Percentiles rank a stretch among this genome's conserved stretches.
These are phyloP conservation scores for Philotrypesis tridentata DNA, from an alignment of 1,140 invertebrate genomes.

Conservation along the genomic window DNA sequence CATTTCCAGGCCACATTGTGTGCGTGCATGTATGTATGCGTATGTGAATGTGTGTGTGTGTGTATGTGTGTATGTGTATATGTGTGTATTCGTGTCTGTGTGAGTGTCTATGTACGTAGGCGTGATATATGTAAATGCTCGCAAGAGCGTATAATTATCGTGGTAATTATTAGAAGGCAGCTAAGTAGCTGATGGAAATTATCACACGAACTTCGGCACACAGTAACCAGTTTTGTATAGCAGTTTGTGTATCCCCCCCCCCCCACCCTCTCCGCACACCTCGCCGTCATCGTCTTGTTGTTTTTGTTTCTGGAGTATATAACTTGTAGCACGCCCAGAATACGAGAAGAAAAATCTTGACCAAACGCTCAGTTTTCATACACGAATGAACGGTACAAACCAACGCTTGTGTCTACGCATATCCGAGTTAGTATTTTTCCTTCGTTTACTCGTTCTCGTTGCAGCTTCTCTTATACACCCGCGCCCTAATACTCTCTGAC, in stretches of 20 bases:
- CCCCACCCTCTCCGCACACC: background rate
- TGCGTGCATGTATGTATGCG: background rate
- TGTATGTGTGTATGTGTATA: background rate
- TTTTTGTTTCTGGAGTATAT: background rate
- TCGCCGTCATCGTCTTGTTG: background rate
- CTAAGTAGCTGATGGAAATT: conserved; percentile 70
- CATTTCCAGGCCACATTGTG: conserved; percentile 66
- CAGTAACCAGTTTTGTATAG: conserved; percentile 51
- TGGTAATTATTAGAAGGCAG: conserved; percentile 69
- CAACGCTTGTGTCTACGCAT: background rate
- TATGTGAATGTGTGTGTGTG: background rate
- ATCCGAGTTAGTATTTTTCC: conserved; percentile 32
- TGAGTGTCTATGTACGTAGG: conserved; percentile 15
- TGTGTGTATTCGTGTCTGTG: conserved; percentile 17
- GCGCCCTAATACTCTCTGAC: conserved; percentile 7
- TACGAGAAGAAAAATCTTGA: background rate
- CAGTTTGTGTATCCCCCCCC: background rate
- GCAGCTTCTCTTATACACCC: conserved; percentile 30
- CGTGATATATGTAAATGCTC: conserved; percentile 55
- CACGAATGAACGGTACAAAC: too few species aligned
- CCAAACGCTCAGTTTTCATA: background rate
- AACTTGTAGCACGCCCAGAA: background rate
- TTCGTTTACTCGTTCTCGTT: conserved; percentile 35
- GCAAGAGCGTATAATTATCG: conserved; percentile 69
- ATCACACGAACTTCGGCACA: conserved; percentile 62